A percentile compares a stretch with the other conserved stretches of the same genome.
Evolutionary conservation across 2,113 vertebrate species (phyloP).

Genomic region (Cephalopholis sonnerati): DNA sequence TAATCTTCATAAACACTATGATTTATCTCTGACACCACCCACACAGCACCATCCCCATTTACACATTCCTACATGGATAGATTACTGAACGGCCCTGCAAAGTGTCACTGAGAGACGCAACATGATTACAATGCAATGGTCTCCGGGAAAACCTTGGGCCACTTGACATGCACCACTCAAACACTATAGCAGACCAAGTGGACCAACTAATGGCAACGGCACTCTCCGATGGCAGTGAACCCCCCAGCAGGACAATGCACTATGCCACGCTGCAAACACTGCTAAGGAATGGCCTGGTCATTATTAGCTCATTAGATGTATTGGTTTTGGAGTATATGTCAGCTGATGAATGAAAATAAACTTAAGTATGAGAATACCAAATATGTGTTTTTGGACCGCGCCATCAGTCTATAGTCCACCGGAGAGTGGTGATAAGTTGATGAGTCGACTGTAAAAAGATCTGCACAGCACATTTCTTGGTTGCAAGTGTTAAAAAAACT

Average conservation of each 20-base stretch:
- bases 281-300: too few species aligned
- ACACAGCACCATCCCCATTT: slow-evolving; percentile 1
- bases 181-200: too few species aligned
- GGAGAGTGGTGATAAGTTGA: not conserved
- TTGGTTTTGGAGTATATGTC: not conserved
- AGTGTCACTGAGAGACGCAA: not conserved
- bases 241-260: too few species aligned
- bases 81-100: not conserved
- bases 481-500: not conserved
- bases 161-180: too few species aligned
- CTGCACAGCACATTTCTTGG: not conserved
- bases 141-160: too few species aligned
- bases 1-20: slow-evolving; percentile 15
- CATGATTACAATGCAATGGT: not conserved
- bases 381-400: too few species aligned
- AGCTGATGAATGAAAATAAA: not conserved
- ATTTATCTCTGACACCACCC: slow-evolving; percentile 20
- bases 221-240: too few species aligned
- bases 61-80: not conserved
- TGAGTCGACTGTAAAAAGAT: not conserved
- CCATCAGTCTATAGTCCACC: not conserved
- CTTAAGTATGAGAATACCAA: not conserved
- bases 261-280: too few species aligned
- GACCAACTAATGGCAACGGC: too few species aligned
- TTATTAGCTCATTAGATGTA: too few species aligned